Evolutionary conservation across 2,797 vertebrate species (phyloP).

Genomic region (Liasis olivaceus): DNA sequence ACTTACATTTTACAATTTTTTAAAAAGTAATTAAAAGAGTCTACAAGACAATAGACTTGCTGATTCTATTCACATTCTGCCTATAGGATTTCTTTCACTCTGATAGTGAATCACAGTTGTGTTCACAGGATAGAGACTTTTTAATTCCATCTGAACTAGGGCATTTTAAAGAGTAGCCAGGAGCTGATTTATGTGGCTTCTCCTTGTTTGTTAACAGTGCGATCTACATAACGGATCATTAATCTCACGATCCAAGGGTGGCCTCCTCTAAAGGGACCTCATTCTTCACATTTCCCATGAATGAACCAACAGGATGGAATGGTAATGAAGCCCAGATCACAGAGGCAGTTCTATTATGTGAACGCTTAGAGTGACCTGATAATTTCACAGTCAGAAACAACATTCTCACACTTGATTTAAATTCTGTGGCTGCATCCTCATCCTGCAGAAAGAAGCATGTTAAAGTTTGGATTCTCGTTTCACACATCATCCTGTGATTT

Average conservation of each 20-base stretch:
- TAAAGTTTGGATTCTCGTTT: not conserved
- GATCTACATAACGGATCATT: constrained; percentile 35
- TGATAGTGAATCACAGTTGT: not conserved
- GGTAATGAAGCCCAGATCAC: constrained; percentile 30
- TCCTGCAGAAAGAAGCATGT: not conserved
- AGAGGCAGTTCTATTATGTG: constrained; percentile 9
- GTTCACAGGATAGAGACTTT: constrained; percentile 16
- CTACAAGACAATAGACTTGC: not conserved
- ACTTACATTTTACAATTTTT: not conserved
- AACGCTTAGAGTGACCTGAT: not conserved
- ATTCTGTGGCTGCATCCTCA: not conserved
- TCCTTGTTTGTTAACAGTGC: constrained; percentile 28
- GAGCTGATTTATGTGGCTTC: constrained; percentile 33
- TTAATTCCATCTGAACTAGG: constrained; percentile 12
- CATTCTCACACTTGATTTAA: not conserved
- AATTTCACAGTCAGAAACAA: constrained; percentile 8
- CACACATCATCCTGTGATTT: not conserved
- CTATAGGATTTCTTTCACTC: not conserved
- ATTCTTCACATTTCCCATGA: constrained; percentile 27
- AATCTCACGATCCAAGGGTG: constrained; percentile 23
- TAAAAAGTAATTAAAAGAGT: not conserved
- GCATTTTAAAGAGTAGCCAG: constrained; percentile 3
- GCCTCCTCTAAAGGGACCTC: constrained; percentile 19
- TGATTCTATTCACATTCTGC: not conserved
- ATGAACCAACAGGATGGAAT: constrained; percentile 29